Conservation (phyloP, 2,797 vertebrate species). For the Gymnodraco acuticeps region DNA sequence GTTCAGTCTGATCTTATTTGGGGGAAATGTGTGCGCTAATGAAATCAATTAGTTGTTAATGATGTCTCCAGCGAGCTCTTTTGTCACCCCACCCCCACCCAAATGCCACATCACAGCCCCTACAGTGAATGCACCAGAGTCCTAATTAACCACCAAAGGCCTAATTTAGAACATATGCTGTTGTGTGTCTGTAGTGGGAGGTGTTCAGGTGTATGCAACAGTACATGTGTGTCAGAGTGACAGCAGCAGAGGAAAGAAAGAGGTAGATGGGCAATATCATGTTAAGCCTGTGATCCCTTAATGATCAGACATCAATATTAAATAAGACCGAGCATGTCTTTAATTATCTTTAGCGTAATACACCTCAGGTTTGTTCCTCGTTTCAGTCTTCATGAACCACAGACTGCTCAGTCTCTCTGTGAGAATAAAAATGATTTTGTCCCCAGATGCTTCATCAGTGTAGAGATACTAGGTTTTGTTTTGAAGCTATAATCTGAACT, state of each 20-base stretch:
- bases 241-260: constrained; percentile 19
- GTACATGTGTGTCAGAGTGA: constrained; percentile 12
- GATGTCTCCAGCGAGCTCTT: constrained; percentile 69
- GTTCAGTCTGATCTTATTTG: constrained; percentile 47
- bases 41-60: constrained; percentile 79
- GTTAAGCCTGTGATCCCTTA: constrained; percentile 51
- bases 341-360: constrained; percentile 51
- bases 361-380: constrained; percentile 30
- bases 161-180: constrained; percentile 40
- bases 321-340: constrained; percentile 47
- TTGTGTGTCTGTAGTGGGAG: not conserved
- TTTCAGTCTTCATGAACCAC: constrained; percentile 3
- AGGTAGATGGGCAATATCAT: constrained; percentile 24
- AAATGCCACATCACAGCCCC: constrained; percentile 42
- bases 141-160: constrained; percentile 60
- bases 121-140: constrained; percentile 57
- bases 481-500: constrained; percentile 1
- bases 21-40: constrained; percentile 67
- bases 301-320: constrained; percentile 68
- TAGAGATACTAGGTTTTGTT: constrained; percentile 15
- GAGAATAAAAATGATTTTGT: not conserved
- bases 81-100: constrained; percentile 12
- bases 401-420: not conserved
- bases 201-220: constrained; percentile 35
- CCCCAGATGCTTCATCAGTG: constrained; percentile 18